Evolutionary conservation across 2,797 vertebrate species (phyloP).

Genomic region (Thripadectes ignobilis): DNA sequence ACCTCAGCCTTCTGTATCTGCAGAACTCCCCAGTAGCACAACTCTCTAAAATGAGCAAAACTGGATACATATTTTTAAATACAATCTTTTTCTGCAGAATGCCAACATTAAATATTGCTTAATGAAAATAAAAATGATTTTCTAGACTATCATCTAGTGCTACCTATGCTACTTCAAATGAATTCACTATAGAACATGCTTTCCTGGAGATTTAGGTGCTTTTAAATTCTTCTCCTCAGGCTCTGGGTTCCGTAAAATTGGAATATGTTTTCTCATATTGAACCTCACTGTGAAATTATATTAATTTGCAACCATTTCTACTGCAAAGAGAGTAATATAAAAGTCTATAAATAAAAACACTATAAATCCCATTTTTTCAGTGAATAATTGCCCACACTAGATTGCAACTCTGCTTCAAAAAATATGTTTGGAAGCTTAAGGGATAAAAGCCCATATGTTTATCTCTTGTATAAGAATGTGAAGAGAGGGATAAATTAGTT

Average conservation of each 20-base stretch:
- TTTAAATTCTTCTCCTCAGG: not conserved
- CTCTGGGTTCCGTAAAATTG: not conserved
- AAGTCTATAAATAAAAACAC: conserved; percentile 47
- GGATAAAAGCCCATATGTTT: conserved; percentile 52
- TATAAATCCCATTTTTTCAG: conserved; percentile 25
- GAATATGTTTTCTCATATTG: not conserved
- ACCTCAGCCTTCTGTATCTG: not conserved
- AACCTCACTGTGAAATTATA: not conserved
- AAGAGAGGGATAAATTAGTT: conserved; percentile 10
- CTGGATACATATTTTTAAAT: not conserved
- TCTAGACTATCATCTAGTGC: not conserved
- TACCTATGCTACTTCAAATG: not conserved
- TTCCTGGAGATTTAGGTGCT: not conserved
- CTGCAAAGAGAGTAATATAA: not conserved
- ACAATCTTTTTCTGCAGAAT: not conserved
- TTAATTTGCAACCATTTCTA: conserved; percentile 2
- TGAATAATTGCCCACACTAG: conserved; percentile 45
- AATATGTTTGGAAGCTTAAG: conserved; percentile 32
- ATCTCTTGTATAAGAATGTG: not conserved
- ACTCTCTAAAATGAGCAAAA: not conserved
- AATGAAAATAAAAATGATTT: not conserved
- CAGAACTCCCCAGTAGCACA: not conserved
- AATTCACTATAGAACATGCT: not conserved
- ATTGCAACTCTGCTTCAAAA: conserved; percentile 36
- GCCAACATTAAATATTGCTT: not conserved